These are phyloP conservation scores for Tyrophagus putrescentiae DNA, from an alignment of 1,140 invertebrate genomes.

Conservation along the genomic window DNA sequence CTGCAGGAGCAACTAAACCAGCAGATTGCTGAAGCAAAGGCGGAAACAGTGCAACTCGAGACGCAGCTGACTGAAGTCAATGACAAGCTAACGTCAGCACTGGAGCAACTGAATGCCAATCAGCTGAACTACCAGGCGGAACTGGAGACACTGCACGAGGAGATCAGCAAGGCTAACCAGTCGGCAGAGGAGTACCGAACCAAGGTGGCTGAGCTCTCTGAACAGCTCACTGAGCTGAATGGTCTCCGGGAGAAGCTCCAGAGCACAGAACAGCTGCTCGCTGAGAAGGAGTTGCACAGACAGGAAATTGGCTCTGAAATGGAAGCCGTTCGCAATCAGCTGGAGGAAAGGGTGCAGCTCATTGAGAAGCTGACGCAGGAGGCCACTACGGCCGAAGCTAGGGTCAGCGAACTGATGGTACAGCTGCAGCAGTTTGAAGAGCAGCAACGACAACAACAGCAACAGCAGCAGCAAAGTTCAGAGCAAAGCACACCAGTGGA, in stretches of 20 bases:
- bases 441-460: not conserved
- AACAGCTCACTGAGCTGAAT: not conserved
- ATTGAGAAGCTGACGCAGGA: no score
- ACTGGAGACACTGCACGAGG: not conserved
- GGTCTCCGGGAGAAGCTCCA: not conserved
- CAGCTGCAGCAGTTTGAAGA: not conserved
- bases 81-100: slow-evolving; percentile 2
- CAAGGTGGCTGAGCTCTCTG: not conserved
- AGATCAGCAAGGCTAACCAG: not conserved
- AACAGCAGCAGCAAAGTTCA: not conserved
- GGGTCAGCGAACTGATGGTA: no score
- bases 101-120: not conserved
- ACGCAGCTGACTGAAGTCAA: slow-evolving; percentile 20
- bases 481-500: no score
- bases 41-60: slow-evolving; percentile 20
- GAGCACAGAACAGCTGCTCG: not conserved
- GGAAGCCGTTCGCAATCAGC: not conserved
- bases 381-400: no score
- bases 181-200: not conserved
- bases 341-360: no score
- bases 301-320: not conserved
- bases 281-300: not conserved
- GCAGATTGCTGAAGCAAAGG: slow-evolving; percentile 18
- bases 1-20: slow-evolving; percentile 27
- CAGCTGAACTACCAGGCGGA: slow-evolving; percentile 1